These are phyloP conservation scores for Pimpla rufipes DNA, from an alignment of 2,888 invertebrate genomes.

Conservation along the genomic window DNA sequence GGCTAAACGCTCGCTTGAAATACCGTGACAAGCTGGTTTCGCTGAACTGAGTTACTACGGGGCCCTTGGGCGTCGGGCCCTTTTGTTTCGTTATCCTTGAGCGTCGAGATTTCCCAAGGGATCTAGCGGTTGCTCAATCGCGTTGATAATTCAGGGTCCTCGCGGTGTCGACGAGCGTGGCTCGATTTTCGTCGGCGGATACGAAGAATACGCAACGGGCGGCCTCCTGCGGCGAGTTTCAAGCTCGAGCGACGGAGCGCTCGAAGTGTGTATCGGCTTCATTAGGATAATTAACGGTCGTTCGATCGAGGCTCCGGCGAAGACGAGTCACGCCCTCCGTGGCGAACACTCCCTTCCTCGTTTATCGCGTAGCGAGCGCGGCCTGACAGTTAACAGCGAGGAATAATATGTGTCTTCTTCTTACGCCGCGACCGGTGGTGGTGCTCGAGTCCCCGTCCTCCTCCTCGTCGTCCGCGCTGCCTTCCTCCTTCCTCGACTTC, in stretches of 20 bases:
- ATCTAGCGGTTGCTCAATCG: constrained; percentile 1
- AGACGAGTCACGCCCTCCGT: constrained; percentile 29
- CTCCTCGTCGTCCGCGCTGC: constrained; percentile 84
- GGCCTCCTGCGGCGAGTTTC: background rate
- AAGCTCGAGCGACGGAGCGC: background rate
- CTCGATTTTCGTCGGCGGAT: background rate
- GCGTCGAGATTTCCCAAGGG: background rate
- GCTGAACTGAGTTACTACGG: background rate
- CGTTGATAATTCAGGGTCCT: background rate
- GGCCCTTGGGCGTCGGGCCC: background rate
- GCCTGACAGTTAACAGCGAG: background rate
- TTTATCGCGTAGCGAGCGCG: constrained; percentile 19
- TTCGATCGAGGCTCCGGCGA: constrained; percentile 23
- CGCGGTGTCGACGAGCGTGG: background rate
- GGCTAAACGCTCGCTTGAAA: too few species aligned
- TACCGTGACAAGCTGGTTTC: background rate
- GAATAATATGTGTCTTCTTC: constrained; percentile 55
- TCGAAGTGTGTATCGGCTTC: constrained; percentile 13
- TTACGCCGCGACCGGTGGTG: constrained; percentile 85
- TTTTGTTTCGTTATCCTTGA: constrained; percentile 16
- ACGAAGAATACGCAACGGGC: background rate
- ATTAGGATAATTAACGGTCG: constrained; percentile 49
- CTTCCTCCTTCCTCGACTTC: constrained; percentile 83
- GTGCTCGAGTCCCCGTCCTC: constrained; percentile 88
- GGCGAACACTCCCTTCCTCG: constrained; percentile 27